Evolutionary conservation across 2,888 invertebrate species (phyloP).

Genomic region (Zelleria hepariella): DNA sequence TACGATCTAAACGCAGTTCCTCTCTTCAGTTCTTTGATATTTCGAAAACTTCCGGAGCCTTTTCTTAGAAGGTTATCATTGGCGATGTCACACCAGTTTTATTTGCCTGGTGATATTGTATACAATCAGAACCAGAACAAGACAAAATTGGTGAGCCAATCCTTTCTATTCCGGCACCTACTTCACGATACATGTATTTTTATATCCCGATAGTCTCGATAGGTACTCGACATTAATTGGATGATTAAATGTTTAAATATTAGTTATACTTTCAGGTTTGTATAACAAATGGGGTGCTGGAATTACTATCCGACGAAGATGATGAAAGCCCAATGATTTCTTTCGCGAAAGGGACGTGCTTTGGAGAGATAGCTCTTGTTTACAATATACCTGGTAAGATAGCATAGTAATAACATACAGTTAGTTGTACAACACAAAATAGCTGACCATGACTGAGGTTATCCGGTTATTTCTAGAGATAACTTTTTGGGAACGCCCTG

Average conservation of each 20-base stretch:
- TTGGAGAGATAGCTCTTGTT: slow-evolving; percentile 66
- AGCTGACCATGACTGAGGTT: too few species aligned
- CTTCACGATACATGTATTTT: too few species aligned
- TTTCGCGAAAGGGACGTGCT: slow-evolving; percentile 62
- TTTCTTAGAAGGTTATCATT: slow-evolving; percentile 64
- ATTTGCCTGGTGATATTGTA: slow-evolving; percentile 64
- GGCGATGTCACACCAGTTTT: slow-evolving; percentile 66
- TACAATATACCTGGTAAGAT: slow-evolving; percentile 56
- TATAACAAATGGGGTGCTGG: slow-evolving; percentile 60
- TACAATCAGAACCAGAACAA: slow-evolving; percentile 64
- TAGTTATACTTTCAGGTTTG: slow-evolving; percentile 40
- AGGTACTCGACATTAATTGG: too few species aligned
- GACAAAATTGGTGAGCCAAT: slow-evolving; percentile 68
- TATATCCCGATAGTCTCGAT: too few species aligned
- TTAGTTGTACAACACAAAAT: too few species aligned
- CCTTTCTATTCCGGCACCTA: too few species aligned
- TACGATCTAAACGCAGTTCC: slow-evolving; percentile 66
- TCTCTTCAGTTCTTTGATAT: slow-evolving; percentile 62
- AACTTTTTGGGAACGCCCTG: too few species aligned
- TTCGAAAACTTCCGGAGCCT: slow-evolving; percentile 64
- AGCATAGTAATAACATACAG: neutral
- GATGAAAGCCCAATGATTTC: slow-evolving; percentile 69
- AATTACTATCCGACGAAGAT: slow-evolving; percentile 66
- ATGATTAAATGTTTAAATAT: neutral
- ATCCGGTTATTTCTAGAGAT: too few species aligned